Evolutionary conservation across 2,113 vertebrate genomes (phyloP).

Genomic region (Symphodus melops): DNA sequence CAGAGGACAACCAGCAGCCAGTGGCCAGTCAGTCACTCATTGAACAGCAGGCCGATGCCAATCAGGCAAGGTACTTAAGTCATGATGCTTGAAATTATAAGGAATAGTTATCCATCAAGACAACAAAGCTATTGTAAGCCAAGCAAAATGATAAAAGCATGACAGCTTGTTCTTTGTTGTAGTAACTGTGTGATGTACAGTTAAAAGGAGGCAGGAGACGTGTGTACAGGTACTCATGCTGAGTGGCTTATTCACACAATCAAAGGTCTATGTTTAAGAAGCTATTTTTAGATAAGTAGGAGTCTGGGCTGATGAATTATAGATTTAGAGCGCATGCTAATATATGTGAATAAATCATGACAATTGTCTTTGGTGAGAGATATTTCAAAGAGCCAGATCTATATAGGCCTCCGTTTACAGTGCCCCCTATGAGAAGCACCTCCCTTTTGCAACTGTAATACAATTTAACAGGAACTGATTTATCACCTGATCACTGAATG

Average conservation of each 20-base stretch:
- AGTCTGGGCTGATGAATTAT: slow-evolving; percentile 78
- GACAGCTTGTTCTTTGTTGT: slow-evolving; percentile 69
- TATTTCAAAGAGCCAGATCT: slow-evolving; percentile 47
- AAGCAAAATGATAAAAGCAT: slow-evolving; percentile 57
- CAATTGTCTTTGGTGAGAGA: slow-evolving; percentile 70
- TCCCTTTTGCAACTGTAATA: slow-evolving; percentile 10
- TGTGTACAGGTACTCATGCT: slow-evolving; percentile 62
- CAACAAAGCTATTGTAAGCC: slow-evolving; percentile 34
- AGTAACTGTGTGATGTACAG: slow-evolving; percentile 64
- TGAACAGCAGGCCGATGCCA: slow-evolving; percentile 73
- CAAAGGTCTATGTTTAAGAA: slow-evolving; percentile 76
- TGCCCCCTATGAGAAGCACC: background rate
- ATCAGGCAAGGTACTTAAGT: slow-evolving; percentile 75
- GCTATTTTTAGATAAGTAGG: slow-evolving; percentile 79
- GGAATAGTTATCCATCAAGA: slow-evolving; percentile 53
- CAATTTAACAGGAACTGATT: slow-evolving; percentile 1
- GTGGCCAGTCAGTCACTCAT: slow-evolving; percentile 71
- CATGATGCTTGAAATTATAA: background rate
- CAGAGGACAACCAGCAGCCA: slow-evolving; percentile 74
- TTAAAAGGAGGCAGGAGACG: slow-evolving; percentile 57
- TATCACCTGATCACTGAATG: slow-evolving; percentile 16
- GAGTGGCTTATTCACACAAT: slow-evolving; percentile 71
- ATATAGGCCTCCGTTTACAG: slow-evolving; percentile 27
- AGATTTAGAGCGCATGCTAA: slow-evolving; percentile 78
- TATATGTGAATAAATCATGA: slow-evolving; percentile 83